Evolutionary conservation across 23 tunicate species (phyloP).

Genomic region (Halocynthia aurantium): DNA sequence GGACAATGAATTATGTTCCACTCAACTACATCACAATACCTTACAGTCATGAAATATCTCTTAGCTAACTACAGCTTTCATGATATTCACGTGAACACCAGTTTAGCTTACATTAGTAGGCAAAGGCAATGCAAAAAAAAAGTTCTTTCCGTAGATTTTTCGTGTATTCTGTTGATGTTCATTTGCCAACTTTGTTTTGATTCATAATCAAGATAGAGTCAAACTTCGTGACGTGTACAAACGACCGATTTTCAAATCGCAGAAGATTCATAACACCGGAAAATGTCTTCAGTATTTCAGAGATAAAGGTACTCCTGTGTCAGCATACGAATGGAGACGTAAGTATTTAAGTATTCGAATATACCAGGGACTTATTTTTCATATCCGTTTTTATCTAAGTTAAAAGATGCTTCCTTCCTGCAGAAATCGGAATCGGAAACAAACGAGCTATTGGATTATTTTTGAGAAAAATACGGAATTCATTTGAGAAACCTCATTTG

Average conservation of each 20-base stretch:
- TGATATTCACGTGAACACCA: no score
- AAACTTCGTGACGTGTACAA: background rate
- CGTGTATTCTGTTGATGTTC: background rate
- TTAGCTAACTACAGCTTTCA: no score
- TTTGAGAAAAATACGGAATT: background rate
- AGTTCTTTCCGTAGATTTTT: no score
- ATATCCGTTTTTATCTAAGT: background rate
- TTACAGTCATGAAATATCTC: no score
- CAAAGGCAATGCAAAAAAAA: no score
- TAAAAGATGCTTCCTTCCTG: no score
- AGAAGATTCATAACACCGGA: background rate
- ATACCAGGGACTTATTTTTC: background rate
- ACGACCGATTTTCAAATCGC: background rate
- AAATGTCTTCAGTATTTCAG: background rate
- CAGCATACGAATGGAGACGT: background rate
- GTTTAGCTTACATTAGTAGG: no score
- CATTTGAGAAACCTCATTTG: background rate
- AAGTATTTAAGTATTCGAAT: background rate
- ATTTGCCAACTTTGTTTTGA: background rate
- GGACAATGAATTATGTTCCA: no score
- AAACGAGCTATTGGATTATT: background rate
- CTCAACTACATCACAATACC: no score
- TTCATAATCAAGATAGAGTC: background rate
- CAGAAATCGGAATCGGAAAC: conserved; percentile 1
- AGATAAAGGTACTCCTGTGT: background rate